Evolutionary conservation across 1,140 invertebrate species (phyloP).

Genomic region (Brachionus koreanus): DNA sequence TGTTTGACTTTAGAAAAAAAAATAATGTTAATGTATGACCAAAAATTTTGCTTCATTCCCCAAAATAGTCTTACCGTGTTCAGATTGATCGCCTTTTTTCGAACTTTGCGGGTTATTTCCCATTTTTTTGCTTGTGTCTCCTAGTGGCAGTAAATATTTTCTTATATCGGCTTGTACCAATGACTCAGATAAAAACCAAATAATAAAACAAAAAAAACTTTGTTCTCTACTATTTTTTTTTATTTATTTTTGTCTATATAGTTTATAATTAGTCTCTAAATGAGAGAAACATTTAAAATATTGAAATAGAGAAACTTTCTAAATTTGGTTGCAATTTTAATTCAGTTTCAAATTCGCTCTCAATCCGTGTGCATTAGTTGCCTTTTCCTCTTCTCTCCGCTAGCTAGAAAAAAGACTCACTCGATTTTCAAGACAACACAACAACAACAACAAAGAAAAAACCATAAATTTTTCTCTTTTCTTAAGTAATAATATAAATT

Average conservation of each 20-base stretch:
- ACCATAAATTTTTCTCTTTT: background rate
- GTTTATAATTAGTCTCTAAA: background rate
- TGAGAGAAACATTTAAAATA: background rate
- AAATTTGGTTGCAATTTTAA: background rate
- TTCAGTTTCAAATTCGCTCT: background rate
- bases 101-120: slow-evolving; percentile 38
- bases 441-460: background rate
- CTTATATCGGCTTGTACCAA: background rate
- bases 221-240: background rate
- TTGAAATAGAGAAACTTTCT: background rate
- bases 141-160: background rate
- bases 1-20: slow-evolving; percentile 4
- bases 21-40: background rate
- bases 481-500: slow-evolving; percentile 12
- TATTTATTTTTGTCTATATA: background rate
- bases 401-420: background rate
- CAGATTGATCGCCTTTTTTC: slow-evolving; percentile 40
- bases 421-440: slow-evolving; percentile 23
- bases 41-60: background rate
- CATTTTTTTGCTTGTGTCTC: background rate
- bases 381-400: background rate
- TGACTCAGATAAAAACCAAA: background rate
- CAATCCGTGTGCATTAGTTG: background rate
- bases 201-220: background rate
- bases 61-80: background rate